These are phyloP conservation scores for Caerostris darwini DNA, from an alignment of 1,140 invertebrate genomes.

Conservation along the genomic window DNA sequence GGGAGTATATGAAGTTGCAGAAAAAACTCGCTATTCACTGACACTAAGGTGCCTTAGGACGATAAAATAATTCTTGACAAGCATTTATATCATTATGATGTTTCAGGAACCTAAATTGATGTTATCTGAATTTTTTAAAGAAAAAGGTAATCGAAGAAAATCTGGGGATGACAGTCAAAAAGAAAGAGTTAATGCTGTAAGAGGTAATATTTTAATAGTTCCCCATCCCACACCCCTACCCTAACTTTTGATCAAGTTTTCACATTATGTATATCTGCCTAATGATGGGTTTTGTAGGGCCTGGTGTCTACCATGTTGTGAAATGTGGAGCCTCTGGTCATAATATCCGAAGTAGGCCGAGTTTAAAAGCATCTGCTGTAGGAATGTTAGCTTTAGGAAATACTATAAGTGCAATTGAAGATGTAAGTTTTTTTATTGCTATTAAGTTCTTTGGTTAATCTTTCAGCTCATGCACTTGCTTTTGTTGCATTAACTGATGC, in stretches of 20 bases:
- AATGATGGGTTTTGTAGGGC: conserved; percentile 80
- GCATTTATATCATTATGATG: too few species aligned
- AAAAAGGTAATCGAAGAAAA: conserved; percentile 73
- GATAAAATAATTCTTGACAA: too few species aligned
- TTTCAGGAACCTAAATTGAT: conserved; percentile 76
- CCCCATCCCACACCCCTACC: too few species aligned
- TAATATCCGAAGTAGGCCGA: conserved; percentile 89
- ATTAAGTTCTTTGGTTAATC: not conserved
- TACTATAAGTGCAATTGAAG: conserved; percentile 86
- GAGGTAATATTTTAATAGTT: conserved; percentile 30
- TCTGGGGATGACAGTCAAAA: conserved; percentile 40
- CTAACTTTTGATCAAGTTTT: not conserved
- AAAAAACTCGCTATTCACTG: not conserved
- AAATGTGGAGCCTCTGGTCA: conserved; percentile 92
- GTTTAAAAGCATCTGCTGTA: conserved; percentile 88
- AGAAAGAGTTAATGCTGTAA: conserved; percentile 14
- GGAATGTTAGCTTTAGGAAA: conserved; percentile 90
- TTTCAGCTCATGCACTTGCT: not conserved
- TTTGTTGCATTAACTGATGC: too few species aligned
- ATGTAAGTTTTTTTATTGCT: conserved; percentile 83
- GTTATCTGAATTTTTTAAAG: conserved; percentile 77
- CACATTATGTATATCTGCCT: not conserved
- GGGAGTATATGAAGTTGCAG: not conserved
- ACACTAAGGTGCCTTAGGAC: too few species aligned
- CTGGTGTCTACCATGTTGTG: conserved; percentile 86